Evolutionary conservation across 2,888 invertebrate genomes (phyloP).

Genomic region (Cephus pulcher): DNA sequence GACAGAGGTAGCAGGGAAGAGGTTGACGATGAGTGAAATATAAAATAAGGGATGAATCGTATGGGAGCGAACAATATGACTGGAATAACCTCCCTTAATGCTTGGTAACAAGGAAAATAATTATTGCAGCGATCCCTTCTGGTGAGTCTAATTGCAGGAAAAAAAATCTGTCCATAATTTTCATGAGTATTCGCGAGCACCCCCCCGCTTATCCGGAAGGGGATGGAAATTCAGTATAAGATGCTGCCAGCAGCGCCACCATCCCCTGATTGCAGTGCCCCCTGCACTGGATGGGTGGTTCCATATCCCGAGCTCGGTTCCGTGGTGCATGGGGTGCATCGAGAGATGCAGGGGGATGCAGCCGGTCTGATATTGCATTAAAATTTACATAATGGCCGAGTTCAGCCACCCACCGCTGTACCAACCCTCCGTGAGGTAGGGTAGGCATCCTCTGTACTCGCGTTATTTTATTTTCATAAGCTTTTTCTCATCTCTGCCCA

Average conservation of each 20-base stretch:
- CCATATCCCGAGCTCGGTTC: not conserved
- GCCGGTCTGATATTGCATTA: constrained; percentile 49
- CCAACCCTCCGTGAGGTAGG: not conserved
- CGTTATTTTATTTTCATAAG: not conserved
- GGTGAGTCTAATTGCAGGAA: not conserved
- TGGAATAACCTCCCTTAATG: not conserved
- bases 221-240: not conserved
- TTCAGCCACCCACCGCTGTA: constrained; percentile 33
- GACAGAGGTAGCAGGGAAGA: not conserved
- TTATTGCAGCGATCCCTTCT: not conserved
- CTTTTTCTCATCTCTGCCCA: not conserved
- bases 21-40: not conserved
- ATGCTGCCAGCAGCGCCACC: not conserved
- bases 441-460: not conserved
- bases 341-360: constrained; percentile 36
- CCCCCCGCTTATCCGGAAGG: not conserved
- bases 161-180: not conserved
- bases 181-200: not conserved
- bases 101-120: not conserved
- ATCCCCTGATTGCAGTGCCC: not conserved
- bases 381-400: constrained; percentile 57
- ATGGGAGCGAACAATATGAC: not conserved
- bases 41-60: not conserved
- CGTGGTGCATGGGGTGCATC: not conserved
- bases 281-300: not conserved